Percentiles rank a stretch among this genome's conserved stretches.
These are phyloP conservation scores for Muntiacus reevesi DNA, from an alignment of 2,113 vertebrate species.

Conservation along the genomic window DNA sequence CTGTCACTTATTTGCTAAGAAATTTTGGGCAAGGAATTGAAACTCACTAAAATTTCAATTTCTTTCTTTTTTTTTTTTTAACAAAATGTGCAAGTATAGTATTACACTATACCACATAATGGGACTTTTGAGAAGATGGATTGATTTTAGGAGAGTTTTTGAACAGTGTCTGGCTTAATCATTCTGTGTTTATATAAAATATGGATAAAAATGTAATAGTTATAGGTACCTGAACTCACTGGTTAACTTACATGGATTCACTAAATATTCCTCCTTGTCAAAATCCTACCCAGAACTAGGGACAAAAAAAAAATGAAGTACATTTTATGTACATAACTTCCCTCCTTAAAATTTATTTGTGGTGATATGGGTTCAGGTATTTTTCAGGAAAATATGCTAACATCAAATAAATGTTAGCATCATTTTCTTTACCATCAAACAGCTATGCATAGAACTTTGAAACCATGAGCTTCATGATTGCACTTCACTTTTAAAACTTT, in stretches of 20 bases:
- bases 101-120: neutral
- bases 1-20: neutral
- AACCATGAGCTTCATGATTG: neutral
- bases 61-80: neutral
- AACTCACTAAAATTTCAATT: neutral
- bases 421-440: neutral
- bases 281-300: neutral
- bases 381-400: neutral
- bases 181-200: neutral
- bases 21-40: neutral
- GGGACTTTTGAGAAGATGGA: neutral
- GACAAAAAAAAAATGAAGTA: neutral
- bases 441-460: neutral
- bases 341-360: neutral
- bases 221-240: neutral
- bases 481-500: neutral
- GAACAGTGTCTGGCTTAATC: neutral
- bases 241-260: neutral
- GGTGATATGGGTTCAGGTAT: neutral
- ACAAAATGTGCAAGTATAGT: neutral
- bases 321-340: neutral
- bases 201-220: neutral
- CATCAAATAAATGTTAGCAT: too few species aligned
- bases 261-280: neutral
- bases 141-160: constrained; percentile 5